Base-by-base conservation (phyloP, 2,888 invertebrate species). In the Auanema freiburgensis region DNA sequence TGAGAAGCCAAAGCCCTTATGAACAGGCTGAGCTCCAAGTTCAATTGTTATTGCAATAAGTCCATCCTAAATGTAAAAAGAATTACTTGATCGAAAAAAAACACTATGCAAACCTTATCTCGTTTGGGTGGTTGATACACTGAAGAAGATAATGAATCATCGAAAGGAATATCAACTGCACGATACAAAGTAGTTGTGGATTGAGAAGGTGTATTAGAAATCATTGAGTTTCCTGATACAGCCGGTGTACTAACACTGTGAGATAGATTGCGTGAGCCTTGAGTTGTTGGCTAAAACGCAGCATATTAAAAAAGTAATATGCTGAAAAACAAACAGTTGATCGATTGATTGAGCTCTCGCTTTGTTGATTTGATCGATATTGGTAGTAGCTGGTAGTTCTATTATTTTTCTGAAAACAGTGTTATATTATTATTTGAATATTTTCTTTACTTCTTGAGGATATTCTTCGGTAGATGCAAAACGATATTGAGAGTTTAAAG, bases 1-100 rank as follows among this genome's bases (percentile, higher is more conserved):
- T 1, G 78, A 78, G 66, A 85, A 84, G 3, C 85, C 85, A 76
- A 85, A 85, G 6, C 85, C 85, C 43, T 74, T 74, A 55, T 74
- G 74, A 16, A 72, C 69, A 12, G 71, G 71, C 46, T 70, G 68
- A 1, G 69, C 66, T 12, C 69, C 71, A 69, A 72, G 71, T 12
- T 67, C 62, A n/a, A 71, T 56, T 16, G 68, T 63, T 56, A 71
- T 55, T 40, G 66, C 63, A 52, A 71, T 66, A 42, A 67, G 57
- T 4, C 70, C 71, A 33, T 67, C 69, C 53, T 59, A 42, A 41
- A 54, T 24, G 33, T 11, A 1, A 14, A 12, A 6, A 10, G 33
- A 33, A n/a, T 76, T 12, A 50, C 10, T 18, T n/a, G 41, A 40
- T 4, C 6, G 40, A n/a, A 5, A 5, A 55, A 18, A n/a, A 24